Evolutionary conservation across 2,797 vertebrate species (phyloP).

Genomic region (Capromys pilorides): DNA sequence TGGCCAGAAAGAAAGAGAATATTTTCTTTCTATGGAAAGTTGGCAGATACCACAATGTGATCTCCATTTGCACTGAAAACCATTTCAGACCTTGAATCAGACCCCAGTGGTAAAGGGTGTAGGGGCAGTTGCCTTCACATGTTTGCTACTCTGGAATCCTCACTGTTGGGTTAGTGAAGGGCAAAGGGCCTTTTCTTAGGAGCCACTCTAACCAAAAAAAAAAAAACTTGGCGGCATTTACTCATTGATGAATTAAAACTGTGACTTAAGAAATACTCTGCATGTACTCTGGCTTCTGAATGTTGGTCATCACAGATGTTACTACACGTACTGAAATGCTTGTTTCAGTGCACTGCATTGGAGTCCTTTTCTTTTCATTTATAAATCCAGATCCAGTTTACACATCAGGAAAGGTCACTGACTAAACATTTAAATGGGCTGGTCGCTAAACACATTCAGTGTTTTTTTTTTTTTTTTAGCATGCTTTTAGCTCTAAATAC

Average conservation of each 20-base stretch:
- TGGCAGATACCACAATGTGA: conserved; percentile 60
- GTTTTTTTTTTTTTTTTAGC: not conserved
- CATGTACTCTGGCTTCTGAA: conserved; percentile 17
- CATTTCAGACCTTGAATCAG: conserved; percentile 45
- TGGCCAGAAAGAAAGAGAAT: conserved; percentile 56
- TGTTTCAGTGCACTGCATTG: not conserved
- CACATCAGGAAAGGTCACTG: not conserved
- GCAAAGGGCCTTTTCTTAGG: not conserved
- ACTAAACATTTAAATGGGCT: conserved; percentile 36
- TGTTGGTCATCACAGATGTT: conserved; percentile 22
- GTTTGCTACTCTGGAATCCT: conserved; percentile 34
- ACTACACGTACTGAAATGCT: not conserved
- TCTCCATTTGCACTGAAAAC: conserved; percentile 58
- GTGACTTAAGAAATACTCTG: conserved; percentile 38
- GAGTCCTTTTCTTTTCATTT: conserved; percentile 22
- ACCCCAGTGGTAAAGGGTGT: conserved; percentile 43
- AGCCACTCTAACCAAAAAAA: not conserved
- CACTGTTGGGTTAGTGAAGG: not conserved
- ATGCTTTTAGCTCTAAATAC: conserved; percentile 15
- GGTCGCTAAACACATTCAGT: not conserved
- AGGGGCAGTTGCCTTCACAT: conserved; percentile 24
- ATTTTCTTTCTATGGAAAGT: conserved; percentile 65
- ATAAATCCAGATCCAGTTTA: not conserved
- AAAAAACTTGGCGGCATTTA: not conserved
- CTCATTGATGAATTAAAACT: conserved; percentile 37